Conservation (phyloP, 2,888 invertebrate genomes). For the Orchesellides sinensis region DNA sequence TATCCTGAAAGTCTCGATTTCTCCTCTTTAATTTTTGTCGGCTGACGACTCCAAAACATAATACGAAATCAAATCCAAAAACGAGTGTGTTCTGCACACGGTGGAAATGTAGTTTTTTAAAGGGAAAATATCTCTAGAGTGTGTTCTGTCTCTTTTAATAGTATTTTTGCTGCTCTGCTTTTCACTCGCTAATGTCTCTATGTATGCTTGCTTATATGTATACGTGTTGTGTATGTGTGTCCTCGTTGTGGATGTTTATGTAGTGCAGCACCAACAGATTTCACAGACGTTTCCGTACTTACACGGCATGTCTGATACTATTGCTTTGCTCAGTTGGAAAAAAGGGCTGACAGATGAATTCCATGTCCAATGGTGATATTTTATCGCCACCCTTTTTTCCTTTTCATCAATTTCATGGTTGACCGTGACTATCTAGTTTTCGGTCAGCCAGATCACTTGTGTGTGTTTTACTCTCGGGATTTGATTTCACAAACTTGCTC, state of each 20-base stretch:
- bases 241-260: background rate
- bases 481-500: slow-evolving; percentile 41
- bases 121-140: background rate
- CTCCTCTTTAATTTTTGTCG: background rate
- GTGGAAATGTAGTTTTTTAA: background rate
- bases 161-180: slow-evolving; percentile 38
- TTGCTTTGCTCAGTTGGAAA: slow-evolving; percentile 20
- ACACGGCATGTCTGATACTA: slow-evolving; percentile 1
- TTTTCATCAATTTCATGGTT: slow-evolving; percentile 60
- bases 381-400: slow-evolving; percentile 44
- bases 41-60: background rate
- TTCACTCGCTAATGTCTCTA: background rate
- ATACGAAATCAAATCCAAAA: slow-evolving; percentile 6
- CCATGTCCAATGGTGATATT: slow-evolving; percentile 62
- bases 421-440: slow-evolving; percentile 51
- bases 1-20: background rate
- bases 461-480: slow-evolving; percentile 42
- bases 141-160: slow-evolving; percentile 28
- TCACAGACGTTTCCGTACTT: slow-evolving; percentile 21
- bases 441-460: slow-evolving; percentile 21
- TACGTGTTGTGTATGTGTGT: background rate
- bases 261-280: slow-evolving; percentile 34
- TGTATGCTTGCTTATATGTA: background rate
- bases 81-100: no score
- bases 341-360: slow-evolving; percentile 56